Conservation (phyloP, 1,140 invertebrate species). For the Conopomorpha cramerella region DNA sequence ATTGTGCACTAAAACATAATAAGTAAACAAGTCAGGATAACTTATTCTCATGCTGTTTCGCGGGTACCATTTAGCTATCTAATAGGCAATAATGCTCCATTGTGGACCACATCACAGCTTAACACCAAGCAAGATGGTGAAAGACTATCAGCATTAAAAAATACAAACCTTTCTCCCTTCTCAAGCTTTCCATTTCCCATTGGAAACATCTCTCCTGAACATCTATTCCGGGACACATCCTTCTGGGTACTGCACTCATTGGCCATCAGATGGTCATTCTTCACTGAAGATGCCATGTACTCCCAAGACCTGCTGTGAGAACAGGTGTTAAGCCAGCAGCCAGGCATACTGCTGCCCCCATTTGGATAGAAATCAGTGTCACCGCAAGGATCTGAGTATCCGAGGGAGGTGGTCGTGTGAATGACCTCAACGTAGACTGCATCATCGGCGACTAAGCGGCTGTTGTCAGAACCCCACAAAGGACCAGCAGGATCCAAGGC, state of each 20-base stretch:
- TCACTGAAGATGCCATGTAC: slow-evolving; percentile 53
- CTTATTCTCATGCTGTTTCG: no score
- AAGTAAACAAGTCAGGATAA: no score
- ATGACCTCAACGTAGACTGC: slow-evolving; percentile 63
- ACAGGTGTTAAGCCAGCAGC: slow-evolving; percentile 13
- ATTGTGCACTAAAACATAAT: no score
- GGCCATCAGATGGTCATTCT: slow-evolving; percentile 12
- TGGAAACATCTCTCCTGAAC: slow-evolving; percentile 5
- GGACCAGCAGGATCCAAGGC: slow-evolving; percentile 51
- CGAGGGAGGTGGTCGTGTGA: slow-evolving; percentile 59
- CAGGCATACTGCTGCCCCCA: slow-evolving; percentile 7
- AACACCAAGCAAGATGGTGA: no score
- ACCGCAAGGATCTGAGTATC: slow-evolving; percentile 33
- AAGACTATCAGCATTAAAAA: no score
- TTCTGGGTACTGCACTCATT: slow-evolving; percentile 7
- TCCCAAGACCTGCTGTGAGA: slow-evolving; percentile 51
- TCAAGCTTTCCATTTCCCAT: slow-evolving; percentile 18
- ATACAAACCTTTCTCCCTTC: slow-evolving; percentile 3
- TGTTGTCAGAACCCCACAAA: slow-evolving; percentile 13
- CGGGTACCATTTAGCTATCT: no score
- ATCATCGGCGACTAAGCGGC: slow-evolving; percentile 55
- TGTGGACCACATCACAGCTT: no score
- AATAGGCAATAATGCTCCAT: no score
- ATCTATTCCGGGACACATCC: slow-evolving; percentile 8
- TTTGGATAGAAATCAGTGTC: slow-evolving; percentile 53